phyloP scores from a whole-genome alignment of 1,140 invertebrate species.

The Samia ricini region DNA sequence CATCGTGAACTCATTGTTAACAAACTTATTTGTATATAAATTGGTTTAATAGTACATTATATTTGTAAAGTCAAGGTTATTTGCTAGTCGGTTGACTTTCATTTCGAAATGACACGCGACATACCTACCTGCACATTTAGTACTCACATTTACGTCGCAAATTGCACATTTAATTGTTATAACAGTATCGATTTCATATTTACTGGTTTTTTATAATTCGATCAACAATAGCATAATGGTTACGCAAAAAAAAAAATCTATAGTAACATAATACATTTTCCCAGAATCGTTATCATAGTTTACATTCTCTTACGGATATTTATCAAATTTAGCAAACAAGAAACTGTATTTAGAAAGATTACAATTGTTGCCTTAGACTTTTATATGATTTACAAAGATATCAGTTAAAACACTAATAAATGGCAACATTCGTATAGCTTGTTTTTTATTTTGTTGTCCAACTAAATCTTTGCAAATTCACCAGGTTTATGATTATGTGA shows the following conservation, averaged over 20 bases:
- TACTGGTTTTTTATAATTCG: no score
- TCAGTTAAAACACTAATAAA: no score
- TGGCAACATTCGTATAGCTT: no score
- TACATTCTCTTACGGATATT: not conserved
- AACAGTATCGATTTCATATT: no score
- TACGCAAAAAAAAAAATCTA: no score
- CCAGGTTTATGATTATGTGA: no score
- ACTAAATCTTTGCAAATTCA: no score
- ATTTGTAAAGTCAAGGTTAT: constrained; percentile 10
- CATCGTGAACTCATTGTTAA: no score
- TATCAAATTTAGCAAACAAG: not conserved
- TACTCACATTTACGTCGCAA: not conserved
- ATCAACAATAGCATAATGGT: no score
- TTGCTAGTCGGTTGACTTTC: constrained; percentile 10
- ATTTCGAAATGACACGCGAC: constrained; percentile 16
- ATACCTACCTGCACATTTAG: not conserved
- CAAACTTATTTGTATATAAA: constrained; percentile 2
- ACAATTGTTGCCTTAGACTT: not conserved
- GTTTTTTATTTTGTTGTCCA: no score
- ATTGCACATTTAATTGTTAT: not conserved
- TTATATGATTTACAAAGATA: no score
- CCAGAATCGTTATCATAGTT: not conserved
- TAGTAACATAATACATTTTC: no score
- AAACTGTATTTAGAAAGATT: not conserved
- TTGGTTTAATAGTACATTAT: not conserved